Conservation (phyloP, 92 coral and sea anemone species). For the Palythoa caribaeorum region DNA sequence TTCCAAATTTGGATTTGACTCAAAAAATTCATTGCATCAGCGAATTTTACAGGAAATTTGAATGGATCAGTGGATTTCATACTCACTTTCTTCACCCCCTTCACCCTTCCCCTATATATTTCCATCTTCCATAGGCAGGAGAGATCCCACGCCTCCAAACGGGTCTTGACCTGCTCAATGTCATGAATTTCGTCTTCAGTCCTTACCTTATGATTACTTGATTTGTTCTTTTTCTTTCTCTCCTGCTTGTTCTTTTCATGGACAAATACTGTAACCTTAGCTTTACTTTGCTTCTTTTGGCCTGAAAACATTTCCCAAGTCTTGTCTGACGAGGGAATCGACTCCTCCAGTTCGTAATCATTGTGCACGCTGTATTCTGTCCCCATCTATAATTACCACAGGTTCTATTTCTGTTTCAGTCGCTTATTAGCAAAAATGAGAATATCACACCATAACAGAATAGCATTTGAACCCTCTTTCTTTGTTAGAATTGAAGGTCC, state of each 20-base stretch:
- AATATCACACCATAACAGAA: not conserved
- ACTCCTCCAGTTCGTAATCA: conserved; percentile 88
- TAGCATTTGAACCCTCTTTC: not conserved
- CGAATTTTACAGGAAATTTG: no score
- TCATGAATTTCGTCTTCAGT: not conserved
- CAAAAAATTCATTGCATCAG: no score
- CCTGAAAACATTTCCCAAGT: conserved; percentile 88
- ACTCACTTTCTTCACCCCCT: no score
- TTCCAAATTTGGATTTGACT: no score
- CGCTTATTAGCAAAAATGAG: not conserved
- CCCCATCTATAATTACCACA: conserved; percentile 70
- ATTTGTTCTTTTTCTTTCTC: conserved; percentile 50
- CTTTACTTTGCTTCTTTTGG: conserved; percentile 71
- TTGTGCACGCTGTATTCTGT: conserved; percentile 89
- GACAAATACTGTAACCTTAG: conserved; percentile 85
- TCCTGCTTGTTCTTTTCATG: conserved; percentile 79
- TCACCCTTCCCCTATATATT: no score
- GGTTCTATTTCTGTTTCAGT: not conserved
- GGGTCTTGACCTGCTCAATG: not conserved
- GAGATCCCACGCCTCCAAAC: no score
- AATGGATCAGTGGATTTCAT: no score
- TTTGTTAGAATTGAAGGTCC: not conserved
- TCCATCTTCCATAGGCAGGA: no score
- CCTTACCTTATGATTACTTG: conserved; percentile 12
- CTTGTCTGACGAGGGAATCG: conserved; percentile 65